Evolutionary conservation across 1,140 invertebrate species (phyloP).

Genomic region (Eupristina koningsbergeri): DNA sequence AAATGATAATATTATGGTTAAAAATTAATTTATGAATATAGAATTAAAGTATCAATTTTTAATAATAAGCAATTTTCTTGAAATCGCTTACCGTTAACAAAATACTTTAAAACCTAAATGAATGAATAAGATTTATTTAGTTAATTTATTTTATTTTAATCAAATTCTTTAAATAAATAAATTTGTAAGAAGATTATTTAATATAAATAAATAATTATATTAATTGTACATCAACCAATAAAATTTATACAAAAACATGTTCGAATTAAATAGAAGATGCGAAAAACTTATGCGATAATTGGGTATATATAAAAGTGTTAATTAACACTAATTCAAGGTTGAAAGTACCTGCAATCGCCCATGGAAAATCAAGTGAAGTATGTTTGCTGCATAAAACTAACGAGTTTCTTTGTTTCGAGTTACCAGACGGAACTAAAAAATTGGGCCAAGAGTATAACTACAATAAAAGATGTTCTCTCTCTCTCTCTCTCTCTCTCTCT

Average conservation of each 20-base stretch:
- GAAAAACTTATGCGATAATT: neutral
- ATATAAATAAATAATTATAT: too few species aligned
- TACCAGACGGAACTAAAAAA: slow-evolving; percentile 39
- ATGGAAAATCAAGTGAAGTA: neutral
- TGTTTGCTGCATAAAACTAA: slow-evolving; percentile 4
- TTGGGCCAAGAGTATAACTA: slow-evolving; percentile 47
- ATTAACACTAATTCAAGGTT: neutral
- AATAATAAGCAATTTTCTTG: too few species aligned
- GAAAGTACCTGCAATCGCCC: neutral
- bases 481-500: neutral
- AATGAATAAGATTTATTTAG: too few species aligned
- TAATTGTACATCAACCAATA: too few species aligned
- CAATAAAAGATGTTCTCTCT: slow-evolving; percentile 11
- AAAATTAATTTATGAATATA: neutral
- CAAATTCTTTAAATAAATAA: neutral
- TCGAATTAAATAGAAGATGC: neutral
- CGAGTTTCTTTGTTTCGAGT: slow-evolving; percentile 43
- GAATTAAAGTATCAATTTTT: too few species aligned
- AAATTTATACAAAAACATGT: neutral
- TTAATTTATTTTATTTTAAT: too few species aligned
- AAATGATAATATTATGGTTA: neutral
- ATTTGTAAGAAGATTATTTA: neutral
- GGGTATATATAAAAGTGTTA: neutral
- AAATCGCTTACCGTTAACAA: too few species aligned
- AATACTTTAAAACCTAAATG: too few species aligned